phyloP scores from a whole-genome alignment of 2,888 invertebrate species.

The Achlya flavicornis region DNA sequence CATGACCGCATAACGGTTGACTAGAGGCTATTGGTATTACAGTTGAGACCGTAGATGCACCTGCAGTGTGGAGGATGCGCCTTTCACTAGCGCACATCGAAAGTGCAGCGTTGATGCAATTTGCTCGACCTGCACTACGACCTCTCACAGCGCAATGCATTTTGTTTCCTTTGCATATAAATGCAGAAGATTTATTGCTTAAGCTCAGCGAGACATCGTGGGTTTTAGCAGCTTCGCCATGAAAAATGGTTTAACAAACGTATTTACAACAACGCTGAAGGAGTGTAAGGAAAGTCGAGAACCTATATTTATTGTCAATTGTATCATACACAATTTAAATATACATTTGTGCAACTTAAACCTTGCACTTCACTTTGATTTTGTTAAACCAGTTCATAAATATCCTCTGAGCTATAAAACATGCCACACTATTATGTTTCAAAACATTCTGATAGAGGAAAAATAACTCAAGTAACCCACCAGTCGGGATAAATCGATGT shows the following conservation, averaged over 20 bases:
- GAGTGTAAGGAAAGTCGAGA: background rate
- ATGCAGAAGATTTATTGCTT: background rate
- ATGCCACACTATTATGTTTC: conserved; percentile 58
- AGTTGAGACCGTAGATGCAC: conserved; percentile 46
- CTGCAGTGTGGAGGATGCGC: conserved; percentile 62
- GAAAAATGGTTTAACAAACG: background rate
- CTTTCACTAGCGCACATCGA: conserved; percentile 79
- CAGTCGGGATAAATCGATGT: conserved; percentile 61
- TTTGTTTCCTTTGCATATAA: background rate
- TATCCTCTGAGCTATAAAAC: conserved; percentile 50
- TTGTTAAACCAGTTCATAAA: conserved; percentile 35
- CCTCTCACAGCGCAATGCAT: conserved; percentile 40
- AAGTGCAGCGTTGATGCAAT: conserved; percentile 79
- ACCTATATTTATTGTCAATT: too few species aligned
- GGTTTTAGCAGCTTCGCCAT: background rate
- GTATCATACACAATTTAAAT: too few species aligned
- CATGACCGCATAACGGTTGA: conserved; percentile 45
- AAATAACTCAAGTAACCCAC: conserved; percentile 61
- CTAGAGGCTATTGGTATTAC: conserved; percentile 32
- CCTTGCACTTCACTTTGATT: conserved; percentile 23
- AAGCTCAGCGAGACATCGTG: background rate
- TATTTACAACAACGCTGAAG: background rate
- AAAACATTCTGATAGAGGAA: conserved; percentile 57
- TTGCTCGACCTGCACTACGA: conserved; percentile 53
- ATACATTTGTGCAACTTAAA: background rate